phyloP scores from a whole-genome alignment of 2,113 vertebrate species.

The Apodemus speciosus region DNA sequence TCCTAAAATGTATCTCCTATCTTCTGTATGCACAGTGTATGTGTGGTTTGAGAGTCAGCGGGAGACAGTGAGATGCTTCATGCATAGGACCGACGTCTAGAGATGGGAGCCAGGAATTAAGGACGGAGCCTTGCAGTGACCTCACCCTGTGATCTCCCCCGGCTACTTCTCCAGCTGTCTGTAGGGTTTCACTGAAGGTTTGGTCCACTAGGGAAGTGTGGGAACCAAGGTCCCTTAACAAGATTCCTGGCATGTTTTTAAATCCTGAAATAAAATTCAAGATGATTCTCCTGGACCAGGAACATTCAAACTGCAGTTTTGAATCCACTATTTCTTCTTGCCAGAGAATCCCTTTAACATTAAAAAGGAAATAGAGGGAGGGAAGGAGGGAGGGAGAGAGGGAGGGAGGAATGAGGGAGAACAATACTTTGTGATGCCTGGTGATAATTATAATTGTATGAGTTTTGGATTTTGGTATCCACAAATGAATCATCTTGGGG shows the following conservation, averaged over 20 bases:
- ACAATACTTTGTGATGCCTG: background rate
- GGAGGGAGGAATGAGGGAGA: too few relatives aligned
- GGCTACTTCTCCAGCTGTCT: background rate
- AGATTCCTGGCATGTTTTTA: background rate
- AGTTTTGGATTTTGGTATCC: background rate
- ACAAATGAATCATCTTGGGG: background rate
- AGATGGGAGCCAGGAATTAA: background rate
- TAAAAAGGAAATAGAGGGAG: background rate
- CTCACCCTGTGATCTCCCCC: accelerated
- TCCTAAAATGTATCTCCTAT: too few relatives aligned
- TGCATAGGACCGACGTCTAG: background rate
- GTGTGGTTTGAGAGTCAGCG: too few relatives aligned
- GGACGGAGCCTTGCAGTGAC: accelerated
- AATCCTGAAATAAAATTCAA: background rate
- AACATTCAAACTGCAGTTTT: too few relatives aligned
- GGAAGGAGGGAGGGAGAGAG: too few relatives aligned
- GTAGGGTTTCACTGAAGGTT: background rate
- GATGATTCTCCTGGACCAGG: too few relatives aligned
- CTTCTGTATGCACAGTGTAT: background rate
- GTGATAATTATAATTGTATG: background rate
- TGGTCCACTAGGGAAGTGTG: background rate
- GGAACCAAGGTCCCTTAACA: background rate
- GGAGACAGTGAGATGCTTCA: accelerated
- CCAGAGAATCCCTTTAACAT: background rate
- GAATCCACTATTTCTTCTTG: background rate